These are phyloP conservation scores for Drosophila gaucha DNA, from an alignment of 2,888 invertebrate species.

Conservation along the genomic window DNA sequence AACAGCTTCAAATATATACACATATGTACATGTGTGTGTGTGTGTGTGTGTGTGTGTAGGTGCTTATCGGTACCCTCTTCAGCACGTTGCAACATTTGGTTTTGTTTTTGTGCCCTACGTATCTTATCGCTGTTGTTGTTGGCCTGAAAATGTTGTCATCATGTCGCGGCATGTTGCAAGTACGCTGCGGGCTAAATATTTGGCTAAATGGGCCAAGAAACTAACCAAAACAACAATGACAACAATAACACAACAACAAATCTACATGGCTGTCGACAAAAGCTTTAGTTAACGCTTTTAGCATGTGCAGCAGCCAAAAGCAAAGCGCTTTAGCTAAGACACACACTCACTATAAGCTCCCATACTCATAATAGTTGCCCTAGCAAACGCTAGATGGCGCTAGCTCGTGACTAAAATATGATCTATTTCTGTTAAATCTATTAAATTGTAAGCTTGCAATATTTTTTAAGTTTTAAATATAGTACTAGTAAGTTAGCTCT, in stretches of 20 bases:
- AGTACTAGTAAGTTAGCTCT: too few species aligned
- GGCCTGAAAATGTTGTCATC: constrained; percentile 6
- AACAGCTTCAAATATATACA: too few species aligned
- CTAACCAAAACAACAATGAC: not conserved
- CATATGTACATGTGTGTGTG: not conserved
- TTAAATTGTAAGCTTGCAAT: too few species aligned
- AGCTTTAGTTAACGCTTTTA: constrained; percentile 19
- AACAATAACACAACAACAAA: constrained; percentile 11
- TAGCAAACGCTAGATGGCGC: constrained; percentile 30
- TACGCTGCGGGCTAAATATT: constrained; percentile 15
- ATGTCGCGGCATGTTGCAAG: constrained; percentile 48
- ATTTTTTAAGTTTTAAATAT: too few species aligned
- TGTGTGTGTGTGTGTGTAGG: not conserved
- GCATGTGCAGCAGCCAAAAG: constrained; percentile 6
- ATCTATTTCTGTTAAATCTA: not conserved
- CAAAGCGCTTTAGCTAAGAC: constrained; percentile 29
- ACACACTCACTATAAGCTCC: not conserved
- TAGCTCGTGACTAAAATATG: not conserved
- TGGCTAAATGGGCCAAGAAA: constrained; percentile 40
- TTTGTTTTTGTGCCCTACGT: constrained; percentile 6
- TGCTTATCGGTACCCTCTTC: not conserved
- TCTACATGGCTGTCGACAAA: not conserved
- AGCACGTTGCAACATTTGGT: constrained; percentile 6
- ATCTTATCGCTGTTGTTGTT: constrained; percentile 43
- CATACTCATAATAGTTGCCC: not conserved